phyloP scores from a whole-genome alignment of 37 sponge, comb jelly and placozoan species.

The Beroe ovata region DNA sequence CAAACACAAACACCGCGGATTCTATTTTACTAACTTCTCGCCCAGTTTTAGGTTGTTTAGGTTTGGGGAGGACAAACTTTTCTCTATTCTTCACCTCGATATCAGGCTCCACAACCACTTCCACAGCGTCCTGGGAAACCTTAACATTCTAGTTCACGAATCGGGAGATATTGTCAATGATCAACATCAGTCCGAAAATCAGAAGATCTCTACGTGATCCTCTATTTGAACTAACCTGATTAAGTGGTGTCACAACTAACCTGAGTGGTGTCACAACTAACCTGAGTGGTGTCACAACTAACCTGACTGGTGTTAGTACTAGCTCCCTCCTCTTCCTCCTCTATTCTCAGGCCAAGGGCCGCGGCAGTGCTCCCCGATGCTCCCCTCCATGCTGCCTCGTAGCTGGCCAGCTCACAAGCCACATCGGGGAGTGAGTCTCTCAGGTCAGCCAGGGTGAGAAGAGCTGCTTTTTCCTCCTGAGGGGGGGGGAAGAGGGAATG shows the following conservation, averaged over 20 bases:
- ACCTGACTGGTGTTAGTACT: too few relatives aligned
- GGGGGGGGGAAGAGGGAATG: too few relatives aligned
- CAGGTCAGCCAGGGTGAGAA: constrained; percentile 61
- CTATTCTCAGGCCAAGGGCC: not conserved
- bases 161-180: not conserved
- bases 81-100: not conserved
- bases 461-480: constrained; percentile 46
- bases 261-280: too few relatives aligned
- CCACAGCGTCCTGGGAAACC: not conserved
- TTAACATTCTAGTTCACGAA: not conserved
- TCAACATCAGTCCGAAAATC: too few relatives aligned
- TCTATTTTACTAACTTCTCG: constrained; percentile 39
- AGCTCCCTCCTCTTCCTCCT: constrained; percentile 8
- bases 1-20: too few relatives aligned
- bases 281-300: too few relatives aligned
- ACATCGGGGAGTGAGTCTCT: constrained; percentile 47
- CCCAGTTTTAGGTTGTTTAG: constrained; percentile 35
- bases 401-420: constrained; percentile 57
- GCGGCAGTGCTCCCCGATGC: constrained; percentile 40
- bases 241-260: too few relatives aligned
- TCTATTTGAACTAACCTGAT: too few relatives aligned
- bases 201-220: too few relatives aligned
- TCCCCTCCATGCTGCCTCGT: constrained; percentile 46
- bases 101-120: not conserved
- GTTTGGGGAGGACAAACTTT: not conserved